These are phyloP conservation scores for Agrypnia vestita DNA, from an alignment of 1,140 invertebrate genomes.

Conservation along the genomic window DNA sequence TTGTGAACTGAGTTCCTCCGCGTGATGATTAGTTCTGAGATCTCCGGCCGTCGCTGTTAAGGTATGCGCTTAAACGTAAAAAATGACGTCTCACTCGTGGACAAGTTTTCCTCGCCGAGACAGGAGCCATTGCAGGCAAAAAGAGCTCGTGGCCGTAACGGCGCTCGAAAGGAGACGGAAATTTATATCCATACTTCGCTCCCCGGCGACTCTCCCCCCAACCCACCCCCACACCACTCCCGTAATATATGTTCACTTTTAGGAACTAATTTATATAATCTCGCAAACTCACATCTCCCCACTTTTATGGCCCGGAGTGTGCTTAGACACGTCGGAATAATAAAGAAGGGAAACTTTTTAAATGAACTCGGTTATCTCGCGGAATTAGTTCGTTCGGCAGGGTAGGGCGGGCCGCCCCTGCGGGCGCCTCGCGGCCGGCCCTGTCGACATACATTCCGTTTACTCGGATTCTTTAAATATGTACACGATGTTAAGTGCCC, in stretches of 20 bases:
- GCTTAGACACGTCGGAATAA: slow-evolving; percentile 31
- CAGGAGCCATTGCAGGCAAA: too few species aligned
- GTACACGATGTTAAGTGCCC: too few species aligned
- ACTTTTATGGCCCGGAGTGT: slow-evolving; percentile 13
- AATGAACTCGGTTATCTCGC: slow-evolving; percentile 38
- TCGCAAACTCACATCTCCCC: slow-evolving; percentile 17
- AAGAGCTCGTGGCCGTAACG: not conserved
- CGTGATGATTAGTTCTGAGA: too few species aligned
- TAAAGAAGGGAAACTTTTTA: slow-evolving; percentile 35
- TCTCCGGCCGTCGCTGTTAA: too few species aligned
- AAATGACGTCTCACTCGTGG: too few species aligned
- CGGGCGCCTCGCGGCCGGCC: too few species aligned
- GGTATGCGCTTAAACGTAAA: too few species aligned
- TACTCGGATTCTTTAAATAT: too few species aligned
- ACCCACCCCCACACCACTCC: not conserved
- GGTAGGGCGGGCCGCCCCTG: not conserved
- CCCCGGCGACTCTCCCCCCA: not conserved
- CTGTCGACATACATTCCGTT: too few species aligned
- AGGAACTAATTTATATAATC: slow-evolving; percentile 43
- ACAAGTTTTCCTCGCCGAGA: too few species aligned
- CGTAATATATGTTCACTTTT: slow-evolving; percentile 36
- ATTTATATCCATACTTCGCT: slow-evolving; percentile 2
- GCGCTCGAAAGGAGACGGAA: not conserved
- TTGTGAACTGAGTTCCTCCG: too few species aligned
- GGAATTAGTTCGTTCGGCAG: not conserved